Evolutionary conservation across 2,113 vertebrate genomes (phyloP).

Genomic region (Sinocyclocheilus grahami): DNA sequence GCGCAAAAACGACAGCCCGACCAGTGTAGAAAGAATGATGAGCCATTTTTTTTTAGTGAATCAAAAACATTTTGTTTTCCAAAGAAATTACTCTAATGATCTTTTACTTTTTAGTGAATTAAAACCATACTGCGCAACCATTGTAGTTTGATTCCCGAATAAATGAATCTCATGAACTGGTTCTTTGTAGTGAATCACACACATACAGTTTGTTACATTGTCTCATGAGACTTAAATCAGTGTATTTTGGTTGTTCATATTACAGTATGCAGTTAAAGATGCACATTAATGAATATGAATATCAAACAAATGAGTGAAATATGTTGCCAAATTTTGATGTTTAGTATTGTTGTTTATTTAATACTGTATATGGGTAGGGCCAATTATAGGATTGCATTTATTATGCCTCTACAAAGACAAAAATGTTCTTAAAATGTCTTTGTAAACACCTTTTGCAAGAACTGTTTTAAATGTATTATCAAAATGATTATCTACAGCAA

Average conservation of each 20-base stretch:
- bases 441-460: neutral
- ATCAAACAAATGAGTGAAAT: neutral
- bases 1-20: too few species aligned
- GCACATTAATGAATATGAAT: too few species aligned
- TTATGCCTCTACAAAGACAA: neutral
- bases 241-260: neutral
- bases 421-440: neutral
- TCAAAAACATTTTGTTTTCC: too few species aligned
- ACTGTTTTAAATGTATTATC: neutral
- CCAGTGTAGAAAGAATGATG: too few species aligned
- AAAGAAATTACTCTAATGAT: too few species aligned
- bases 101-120: too few species aligned
- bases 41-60: too few species aligned
- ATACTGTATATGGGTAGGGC: neutral
- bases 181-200: neutral
- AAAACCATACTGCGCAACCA: too few species aligned
- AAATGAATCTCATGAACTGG: neutral
- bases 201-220: neutral
- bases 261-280: neutral
- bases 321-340: neutral
- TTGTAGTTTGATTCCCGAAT: too few species aligned
- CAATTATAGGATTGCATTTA: neutral
- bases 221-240: neutral
- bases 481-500: neutral
- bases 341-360: neutral